These are phyloP conservation scores for Chlamydotis undulata DNA, from an alignment of 2,113 vertebrate genomes.

Conservation along the genomic window DNA sequence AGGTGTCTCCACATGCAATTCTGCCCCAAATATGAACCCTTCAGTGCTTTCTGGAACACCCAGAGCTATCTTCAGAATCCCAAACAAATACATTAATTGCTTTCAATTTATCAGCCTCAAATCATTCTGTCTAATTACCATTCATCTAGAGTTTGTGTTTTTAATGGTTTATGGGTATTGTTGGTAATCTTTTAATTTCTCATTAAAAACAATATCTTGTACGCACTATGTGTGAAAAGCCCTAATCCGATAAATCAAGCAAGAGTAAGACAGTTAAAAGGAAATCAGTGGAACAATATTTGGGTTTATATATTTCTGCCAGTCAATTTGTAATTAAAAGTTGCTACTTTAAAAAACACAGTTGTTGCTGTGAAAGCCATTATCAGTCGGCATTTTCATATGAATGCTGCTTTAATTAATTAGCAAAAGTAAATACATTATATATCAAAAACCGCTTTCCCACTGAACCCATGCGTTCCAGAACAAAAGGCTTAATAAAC, in stretches of 20 bases:
- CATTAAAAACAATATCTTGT: constrained; percentile 79
- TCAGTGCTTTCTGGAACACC: constrained; percentile 57
- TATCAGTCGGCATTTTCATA: constrained; percentile 95
- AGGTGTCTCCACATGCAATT: neutral
- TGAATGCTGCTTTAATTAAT: constrained; percentile 93
- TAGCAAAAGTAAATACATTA: constrained; percentile 81
- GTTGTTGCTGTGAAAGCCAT: constrained; percentile 91
- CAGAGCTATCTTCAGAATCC: constrained; percentile 70
- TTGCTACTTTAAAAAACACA: constrained; percentile 83
- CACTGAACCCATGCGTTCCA: constrained; percentile 72
- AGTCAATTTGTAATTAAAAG: constrained; percentile 92
- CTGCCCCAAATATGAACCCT: constrained; percentile 4
- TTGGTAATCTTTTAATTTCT: constrained; percentile 82
- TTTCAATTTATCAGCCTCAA: constrained; percentile 75
- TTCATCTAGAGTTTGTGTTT: constrained; percentile 76
- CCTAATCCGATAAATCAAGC: constrained; percentile 80
- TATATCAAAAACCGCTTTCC: constrained; percentile 78
- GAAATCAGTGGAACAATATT: constrained; percentile 77
- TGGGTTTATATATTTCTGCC: constrained; percentile 80
- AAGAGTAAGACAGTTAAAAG: constrained; percentile 76
- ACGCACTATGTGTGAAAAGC: constrained; percentile 72
- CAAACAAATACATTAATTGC: constrained; percentile 78
- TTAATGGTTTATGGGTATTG: constrained; percentile 79
- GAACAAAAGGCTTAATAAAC: constrained; percentile 80
- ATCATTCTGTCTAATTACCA: constrained; percentile 78